Percentiles rank a stretch among this genome's conserved stretches.
phyloP scores from a whole-genome alignment of 1,140 invertebrate genomes.

The Drosophila saltans region DNA sequence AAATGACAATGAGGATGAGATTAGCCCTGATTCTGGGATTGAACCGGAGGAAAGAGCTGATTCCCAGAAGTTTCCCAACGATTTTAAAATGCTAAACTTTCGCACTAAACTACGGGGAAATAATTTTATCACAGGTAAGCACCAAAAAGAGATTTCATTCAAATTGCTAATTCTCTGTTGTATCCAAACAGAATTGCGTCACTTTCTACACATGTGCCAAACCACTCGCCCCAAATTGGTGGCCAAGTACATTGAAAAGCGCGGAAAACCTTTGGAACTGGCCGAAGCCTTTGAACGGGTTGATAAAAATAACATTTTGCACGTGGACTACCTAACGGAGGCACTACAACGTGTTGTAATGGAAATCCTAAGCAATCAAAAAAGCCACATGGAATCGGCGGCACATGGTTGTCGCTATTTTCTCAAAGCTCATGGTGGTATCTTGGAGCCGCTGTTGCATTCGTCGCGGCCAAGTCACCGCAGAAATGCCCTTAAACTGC shows the following conservation, averaged over 20 bases:
- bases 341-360: slow-evolving; percentile 87
- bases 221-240: slow-evolving; percentile 83
- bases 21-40: slow-evolving; percentile 65
- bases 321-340: slow-evolving; percentile 85
- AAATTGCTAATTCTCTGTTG: not conserved
- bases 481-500: slow-evolving; percentile 86
- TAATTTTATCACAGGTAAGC: slow-evolving; percentile 74
- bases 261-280: slow-evolving; percentile 88
- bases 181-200: slow-evolving; percentile 83
- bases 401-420: slow-evolving; percentile 87
- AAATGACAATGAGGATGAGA: slow-evolving; percentile 37
- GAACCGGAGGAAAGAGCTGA: slow-evolving; percentile 54
- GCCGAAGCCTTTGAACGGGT: slow-evolving; percentile 85
- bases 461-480: slow-evolving; percentile 86
- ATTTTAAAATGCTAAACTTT: slow-evolving; percentile 78
- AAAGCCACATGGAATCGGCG: slow-evolving; percentile 85
- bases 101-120: slow-evolving; percentile 65
- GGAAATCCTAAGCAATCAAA: slow-evolving; percentile 86
- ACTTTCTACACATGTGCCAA: slow-evolving; percentile 84
- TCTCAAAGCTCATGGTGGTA: slow-evolving; percentile 86
- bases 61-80: slow-evolving; percentile 62
- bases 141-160: not conserved
- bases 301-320: slow-evolving; percentile 84
- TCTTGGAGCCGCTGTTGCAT: slow-evolving; percentile 87
- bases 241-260: slow-evolving; percentile 86